These are phyloP conservation scores for Tetranychus urticae DNA, from an alignment of 1,140 invertebrate species.

Conservation along the genomic window DNA sequence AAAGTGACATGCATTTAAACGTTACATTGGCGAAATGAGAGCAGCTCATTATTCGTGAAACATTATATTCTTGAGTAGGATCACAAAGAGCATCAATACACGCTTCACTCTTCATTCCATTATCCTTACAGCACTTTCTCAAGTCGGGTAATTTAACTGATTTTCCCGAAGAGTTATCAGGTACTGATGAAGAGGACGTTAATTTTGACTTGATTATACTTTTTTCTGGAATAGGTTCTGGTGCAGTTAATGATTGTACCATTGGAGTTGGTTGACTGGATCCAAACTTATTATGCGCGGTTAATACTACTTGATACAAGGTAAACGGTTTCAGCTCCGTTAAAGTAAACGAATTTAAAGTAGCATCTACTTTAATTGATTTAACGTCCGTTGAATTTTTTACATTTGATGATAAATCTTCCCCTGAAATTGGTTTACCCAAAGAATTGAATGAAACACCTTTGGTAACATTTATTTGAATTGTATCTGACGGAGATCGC, in stretches of 20 bases:
- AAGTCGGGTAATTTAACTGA: constrained; percentile 15
- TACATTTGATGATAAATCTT: neutral
- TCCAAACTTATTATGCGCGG: constrained; percentile 43
- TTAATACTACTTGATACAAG: constrained; percentile 47
- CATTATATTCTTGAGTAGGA: constrained; percentile 31
- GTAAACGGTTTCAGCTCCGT: constrained; percentile 33
- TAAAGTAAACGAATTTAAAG: constrained; percentile 31
- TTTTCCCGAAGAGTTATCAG: neutral
- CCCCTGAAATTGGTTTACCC: neutral
- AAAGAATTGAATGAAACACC: neutral
- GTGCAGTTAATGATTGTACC: constrained; percentile 33
- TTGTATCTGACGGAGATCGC: no score
- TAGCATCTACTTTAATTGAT: constrained; percentile 26
- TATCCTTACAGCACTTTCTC: constrained; percentile 41
- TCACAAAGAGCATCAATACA: constrained; percentile 54
- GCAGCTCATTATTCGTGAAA: constrained; percentile 55
- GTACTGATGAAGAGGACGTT: neutral
- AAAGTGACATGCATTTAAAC: neutral
- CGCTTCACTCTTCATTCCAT: constrained; percentile 40
- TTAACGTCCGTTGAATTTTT: neutral
- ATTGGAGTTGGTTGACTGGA: constrained; percentile 42
- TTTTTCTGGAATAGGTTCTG: neutral
- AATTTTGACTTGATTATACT: neutral
- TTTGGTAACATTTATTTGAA: neutral
- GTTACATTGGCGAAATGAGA: constrained; percentile 48